Base-by-base conservation (phyloP, 2,113 vertebrate species). In the Gopherus evgoodei region DNA sequence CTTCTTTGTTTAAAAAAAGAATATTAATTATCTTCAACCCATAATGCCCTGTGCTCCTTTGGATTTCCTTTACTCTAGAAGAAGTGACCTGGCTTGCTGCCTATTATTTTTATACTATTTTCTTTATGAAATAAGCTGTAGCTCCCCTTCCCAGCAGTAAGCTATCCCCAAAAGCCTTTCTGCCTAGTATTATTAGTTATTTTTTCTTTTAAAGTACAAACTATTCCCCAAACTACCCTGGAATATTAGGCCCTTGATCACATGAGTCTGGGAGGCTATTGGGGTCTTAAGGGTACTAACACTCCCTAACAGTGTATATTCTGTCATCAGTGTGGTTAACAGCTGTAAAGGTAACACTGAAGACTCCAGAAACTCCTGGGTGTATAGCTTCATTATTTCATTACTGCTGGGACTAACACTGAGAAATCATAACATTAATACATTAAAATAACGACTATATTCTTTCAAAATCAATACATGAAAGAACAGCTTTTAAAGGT, bases 391-490 rank as follows among this genome's bases (percentile, higher is more conserved):
- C 53, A 54, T 54, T 54, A 54, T 83, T 93, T 95, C 44, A 94
- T 91, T 82, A 35, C 54, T 65, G 12, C 56, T 80, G 10, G 49
- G 19, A 69, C 10, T 14, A 88, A 38, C 1, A 53, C 52, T 24
- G 53, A 35, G 88, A 87, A 89, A 35, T 1, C 81, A 75, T 87
- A 88, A 35, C 85, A 81, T 84, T 88, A 84, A 62, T 4, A 53
- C 16, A 53, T 94, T 42, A 91, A 90, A 96, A 89, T 95, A 97
- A 14, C 6, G 52, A 53, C n/a, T 84, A 82, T 56, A 84, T 92
- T 91, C 53, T 94, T 89, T 93, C 24, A 11, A 72, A 88, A 38
- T 24, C 93, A 86, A 84, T 76, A 91, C 79, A 90, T 22, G 10
- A 86, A 95, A 84, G 47, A 81, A 75, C 4, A 89, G 6, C 4